phyloP scores from a whole-genome alignment of 2,888 invertebrate species.

The Polyommatus icarus region DNA sequence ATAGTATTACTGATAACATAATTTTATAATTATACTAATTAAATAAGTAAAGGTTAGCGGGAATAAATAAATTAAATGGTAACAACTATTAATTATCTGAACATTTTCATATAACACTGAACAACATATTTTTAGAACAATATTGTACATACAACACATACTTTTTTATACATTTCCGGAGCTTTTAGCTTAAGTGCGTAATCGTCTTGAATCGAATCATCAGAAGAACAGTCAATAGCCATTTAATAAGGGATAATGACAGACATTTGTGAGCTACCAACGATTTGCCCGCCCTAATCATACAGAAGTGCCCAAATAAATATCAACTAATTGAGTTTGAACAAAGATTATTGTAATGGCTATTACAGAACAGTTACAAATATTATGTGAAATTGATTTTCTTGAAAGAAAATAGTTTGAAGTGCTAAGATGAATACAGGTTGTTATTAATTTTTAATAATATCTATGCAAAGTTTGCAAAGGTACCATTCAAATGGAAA shows the following conservation, averaged over 20 bases:
- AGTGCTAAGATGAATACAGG: not conserved
- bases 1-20: too few species aligned
- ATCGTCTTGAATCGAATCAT: not conserved
- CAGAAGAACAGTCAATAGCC: constrained; percentile 44
- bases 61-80: not conserved
- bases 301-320: constrained; percentile 4
- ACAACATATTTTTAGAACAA: too few species aligned
- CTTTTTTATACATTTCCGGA: constrained; percentile 5
- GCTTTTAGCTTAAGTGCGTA: not conserved
- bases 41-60: too few species aligned
- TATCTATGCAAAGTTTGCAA: not conserved
- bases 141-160: not conserved
- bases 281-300: constrained; percentile 30
- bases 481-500: not conserved
- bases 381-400: not conserved
- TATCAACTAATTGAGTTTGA: not conserved
- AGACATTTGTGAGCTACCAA: constrained; percentile 47
- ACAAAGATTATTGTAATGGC: not conserved
- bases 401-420: not conserved
- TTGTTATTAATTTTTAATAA: not conserved
- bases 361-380: not conserved
- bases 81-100: too few species aligned
- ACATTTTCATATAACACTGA: too few species aligned
- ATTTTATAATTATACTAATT: too few species aligned
- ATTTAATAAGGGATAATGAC: constrained; percentile 51